These are phyloP conservation scores for Euura lappo DNA, from an alignment of 1,140 invertebrate species.

Conservation along the genomic window DNA sequence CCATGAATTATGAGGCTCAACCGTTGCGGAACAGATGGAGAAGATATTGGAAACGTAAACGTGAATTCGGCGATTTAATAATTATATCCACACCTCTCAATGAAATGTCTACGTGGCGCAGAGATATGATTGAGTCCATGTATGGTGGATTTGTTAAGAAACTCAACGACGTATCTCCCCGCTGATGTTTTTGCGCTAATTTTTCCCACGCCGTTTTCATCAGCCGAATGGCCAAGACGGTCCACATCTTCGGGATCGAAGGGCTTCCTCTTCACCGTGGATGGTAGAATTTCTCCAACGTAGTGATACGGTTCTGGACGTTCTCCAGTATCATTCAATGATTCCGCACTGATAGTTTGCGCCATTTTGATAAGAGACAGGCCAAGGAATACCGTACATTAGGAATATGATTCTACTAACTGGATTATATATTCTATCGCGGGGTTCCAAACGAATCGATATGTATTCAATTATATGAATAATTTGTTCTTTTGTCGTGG, in stretches of 20 bases:
- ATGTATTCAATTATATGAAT: no score
- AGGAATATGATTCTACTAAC: no score
- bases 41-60: no score
- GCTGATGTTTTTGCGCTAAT: slow-evolving; percentile 27
- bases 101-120: slow-evolving; percentile 33
- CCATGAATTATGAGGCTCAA: neutral
- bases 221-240: neutral
- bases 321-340: neutral
- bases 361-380: no score
- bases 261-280: neutral
- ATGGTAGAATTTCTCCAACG: neutral
- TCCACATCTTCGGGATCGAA: neutral
- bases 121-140: slow-evolving; percentile 39
- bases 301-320: neutral
- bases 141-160: slow-evolving; percentile 28
- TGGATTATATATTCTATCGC: no score
- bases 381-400: no score
- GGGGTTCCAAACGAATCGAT: no score
- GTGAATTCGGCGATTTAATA: no score
- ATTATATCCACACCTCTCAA: slow-evolving; percentile 29
- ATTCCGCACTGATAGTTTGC: neutral
- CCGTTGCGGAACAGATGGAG: no score
- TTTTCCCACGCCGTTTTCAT: slow-evolving; percentile 26
- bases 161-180: slow-evolving; percentile 35
- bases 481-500: no score